phyloP scores from a whole-genome alignment of 2,888 invertebrate species.

The Erebia palarica region DNA sequence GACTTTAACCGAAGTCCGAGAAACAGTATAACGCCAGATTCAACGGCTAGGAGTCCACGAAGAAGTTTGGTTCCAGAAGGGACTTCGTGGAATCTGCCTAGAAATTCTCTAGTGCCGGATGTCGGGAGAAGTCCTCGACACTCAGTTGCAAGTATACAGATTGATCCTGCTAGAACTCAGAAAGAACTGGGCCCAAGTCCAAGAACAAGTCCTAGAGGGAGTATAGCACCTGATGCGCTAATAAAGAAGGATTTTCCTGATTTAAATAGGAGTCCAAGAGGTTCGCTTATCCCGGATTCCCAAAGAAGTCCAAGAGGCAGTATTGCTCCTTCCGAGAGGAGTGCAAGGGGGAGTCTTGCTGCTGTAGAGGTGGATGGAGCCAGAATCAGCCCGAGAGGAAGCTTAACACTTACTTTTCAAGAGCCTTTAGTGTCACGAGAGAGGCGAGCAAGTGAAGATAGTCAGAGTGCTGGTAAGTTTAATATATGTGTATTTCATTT shows the following conservation, averaged over 20 bases:
- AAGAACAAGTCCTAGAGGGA: constrained; percentile 83
- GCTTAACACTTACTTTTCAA: constrained; percentile 84
- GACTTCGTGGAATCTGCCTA: constrained; percentile 79
- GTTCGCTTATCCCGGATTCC: constrained; percentile 82
- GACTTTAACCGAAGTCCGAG: constrained; percentile 78
- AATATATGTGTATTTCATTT: background rate
- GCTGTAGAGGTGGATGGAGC: constrained; percentile 65
- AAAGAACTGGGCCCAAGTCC: constrained; percentile 79
- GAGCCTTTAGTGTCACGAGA: constrained; percentile 81
- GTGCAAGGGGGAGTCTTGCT: constrained; percentile 71
- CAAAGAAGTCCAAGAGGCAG: constrained; percentile 84
- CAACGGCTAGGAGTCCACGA: constrained; percentile 80
- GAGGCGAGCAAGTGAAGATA: constrained; percentile 83
- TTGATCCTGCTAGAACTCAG: constrained; percentile 69
- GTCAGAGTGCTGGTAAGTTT: constrained; percentile 74
- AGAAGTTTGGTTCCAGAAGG: constrained; percentile 84
- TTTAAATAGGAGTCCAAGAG: constrained; percentile 77
- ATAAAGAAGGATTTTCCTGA: constrained; percentile 76
- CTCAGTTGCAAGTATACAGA: constrained; percentile 77
- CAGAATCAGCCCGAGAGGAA: constrained; percentile 81
- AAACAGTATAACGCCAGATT: constrained; percentile 76
- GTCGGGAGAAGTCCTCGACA: constrained; percentile 83
- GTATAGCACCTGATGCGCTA: constrained; percentile 71
- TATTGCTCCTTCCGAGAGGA: constrained; percentile 80
- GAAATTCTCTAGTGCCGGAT: constrained; percentile 83